Evolutionary conservation across 2,888 invertebrate genomes (phyloP).

Genomic region (Eupithecia subumbrata): DNA sequence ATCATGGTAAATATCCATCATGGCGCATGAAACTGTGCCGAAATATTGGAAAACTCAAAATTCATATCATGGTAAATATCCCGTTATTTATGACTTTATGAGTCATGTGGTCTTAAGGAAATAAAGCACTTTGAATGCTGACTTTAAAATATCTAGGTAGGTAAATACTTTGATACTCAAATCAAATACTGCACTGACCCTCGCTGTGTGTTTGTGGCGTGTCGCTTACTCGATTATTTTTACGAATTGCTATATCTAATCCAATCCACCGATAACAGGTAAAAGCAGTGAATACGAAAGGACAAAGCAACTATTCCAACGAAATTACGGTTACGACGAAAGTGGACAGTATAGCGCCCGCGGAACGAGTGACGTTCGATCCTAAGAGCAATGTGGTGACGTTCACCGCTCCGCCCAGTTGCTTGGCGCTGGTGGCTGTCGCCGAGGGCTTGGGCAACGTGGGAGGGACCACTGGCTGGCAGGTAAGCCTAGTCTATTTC

Average conservation of each 20-base stretch:
- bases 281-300: slow-evolving; percentile 94
- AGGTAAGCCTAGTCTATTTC: slow-evolving; percentile 66
- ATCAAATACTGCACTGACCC: slow-evolving; percentile 28
- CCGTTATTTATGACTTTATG: no score
- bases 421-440: slow-evolving; percentile 89
- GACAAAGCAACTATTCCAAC: slow-evolving; percentile 93
- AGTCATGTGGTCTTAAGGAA: not conserved
- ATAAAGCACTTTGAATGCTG: not conserved
- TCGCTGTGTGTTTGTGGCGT: slow-evolving; percentile 54
- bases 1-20: no score
- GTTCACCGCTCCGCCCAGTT: slow-evolving; percentile 92
- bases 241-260: slow-evolving; percentile 31
- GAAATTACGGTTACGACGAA: slow-evolving; percentile 92
- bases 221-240: slow-evolving; percentile 27
- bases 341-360: slow-evolving; percentile 92
- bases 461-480: slow-evolving; percentile 65
- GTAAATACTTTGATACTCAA: not conserved
- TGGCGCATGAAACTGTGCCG: no score
- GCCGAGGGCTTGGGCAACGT: slow-evolving; percentile 86
- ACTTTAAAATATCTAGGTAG: not conserved
- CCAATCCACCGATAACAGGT: slow-evolving; percentile 75
- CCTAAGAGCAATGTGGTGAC: slow-evolving; percentile 89
- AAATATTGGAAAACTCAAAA: no score
- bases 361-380: slow-evolving; percentile 92
- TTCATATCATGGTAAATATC: no score